phyloP scores from a whole-genome alignment of 2,113 vertebrate genomes.

The Camelus dromedarius region DNA sequence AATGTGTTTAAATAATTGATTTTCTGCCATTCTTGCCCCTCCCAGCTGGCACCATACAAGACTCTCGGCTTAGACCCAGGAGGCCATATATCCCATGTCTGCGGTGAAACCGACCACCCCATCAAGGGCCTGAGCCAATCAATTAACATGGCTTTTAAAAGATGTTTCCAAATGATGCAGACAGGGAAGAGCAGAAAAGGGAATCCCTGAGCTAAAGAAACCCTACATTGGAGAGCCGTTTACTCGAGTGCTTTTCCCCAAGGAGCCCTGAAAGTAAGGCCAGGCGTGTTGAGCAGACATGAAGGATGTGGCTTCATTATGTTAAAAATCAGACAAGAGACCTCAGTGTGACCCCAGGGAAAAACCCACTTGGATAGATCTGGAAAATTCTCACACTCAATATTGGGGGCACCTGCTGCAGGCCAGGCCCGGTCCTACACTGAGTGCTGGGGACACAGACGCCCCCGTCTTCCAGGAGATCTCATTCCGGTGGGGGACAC shows the following conservation, averaged over 20 bases:
- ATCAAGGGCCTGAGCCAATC: not conserved
- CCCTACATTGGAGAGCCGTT: not conserved
- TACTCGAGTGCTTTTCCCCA: not conserved
- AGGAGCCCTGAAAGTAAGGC: not conserved
- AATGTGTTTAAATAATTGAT: not conserved
- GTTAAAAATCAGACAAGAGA: not conserved
- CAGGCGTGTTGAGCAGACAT: accelerated
- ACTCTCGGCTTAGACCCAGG: too few relatives aligned
- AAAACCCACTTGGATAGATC: not conserved
- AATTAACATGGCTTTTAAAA: slow-evolving; percentile 45
- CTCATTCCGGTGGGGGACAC: not conserved
- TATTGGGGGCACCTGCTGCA: not conserved
- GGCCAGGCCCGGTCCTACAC: too few relatives aligned
- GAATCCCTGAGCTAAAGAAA: slow-evolving; percentile 44
- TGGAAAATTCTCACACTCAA: not conserved
- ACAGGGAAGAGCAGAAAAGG: not conserved
- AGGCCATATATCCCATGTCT: accelerated
- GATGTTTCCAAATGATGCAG: not conserved
- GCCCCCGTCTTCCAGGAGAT: not conserved
- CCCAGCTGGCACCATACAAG: not conserved
- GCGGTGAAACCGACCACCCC: not conserved
- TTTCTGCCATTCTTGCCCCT: not conserved
- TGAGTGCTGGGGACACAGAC: not conserved
- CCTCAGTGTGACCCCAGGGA: not conserved
- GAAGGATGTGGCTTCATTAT: not conserved